Evolutionary conservation across 2,113 vertebrate species (phyloP).

Genomic region (Vicugna pacos): DNA sequence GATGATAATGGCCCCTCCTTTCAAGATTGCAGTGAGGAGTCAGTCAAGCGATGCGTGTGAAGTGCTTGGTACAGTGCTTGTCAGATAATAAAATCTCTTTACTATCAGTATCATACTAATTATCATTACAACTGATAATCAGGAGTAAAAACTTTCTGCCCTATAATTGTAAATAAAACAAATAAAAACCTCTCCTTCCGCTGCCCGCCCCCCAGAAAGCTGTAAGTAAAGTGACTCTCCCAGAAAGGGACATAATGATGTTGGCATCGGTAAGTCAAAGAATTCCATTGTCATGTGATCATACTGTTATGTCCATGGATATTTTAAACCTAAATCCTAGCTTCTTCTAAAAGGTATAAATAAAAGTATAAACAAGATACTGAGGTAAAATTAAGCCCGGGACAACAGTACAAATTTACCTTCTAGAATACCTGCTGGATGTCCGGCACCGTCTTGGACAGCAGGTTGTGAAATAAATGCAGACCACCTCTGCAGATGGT

Average conservation of each 20-base stretch:
- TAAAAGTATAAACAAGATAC: not conserved
- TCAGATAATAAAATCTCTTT: not conserved
- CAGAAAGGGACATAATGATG: not conserved
- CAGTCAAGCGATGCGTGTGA: not conserved
- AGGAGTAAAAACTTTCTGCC: not conserved
- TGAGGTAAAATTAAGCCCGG: slow-evolving; percentile 37
- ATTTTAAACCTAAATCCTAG: slow-evolving; percentile 48
- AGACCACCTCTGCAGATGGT: not conserved
- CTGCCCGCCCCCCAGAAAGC: not conserved
- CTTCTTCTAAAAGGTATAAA: not conserved
- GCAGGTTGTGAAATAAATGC: not conserved
- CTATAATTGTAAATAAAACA: not conserved
- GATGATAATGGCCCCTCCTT: not conserved
- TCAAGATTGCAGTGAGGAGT: not conserved
- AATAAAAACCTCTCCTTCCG: not conserved
- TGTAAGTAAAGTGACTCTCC: not conserved
- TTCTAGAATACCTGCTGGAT: not conserved
- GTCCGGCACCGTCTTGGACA: not conserved
- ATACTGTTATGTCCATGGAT: slow-evolving; percentile 34
- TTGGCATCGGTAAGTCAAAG: not conserved
- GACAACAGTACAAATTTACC: not conserved
- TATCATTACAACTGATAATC: not conserved
- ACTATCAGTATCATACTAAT: not conserved
- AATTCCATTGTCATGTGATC: not conserved
- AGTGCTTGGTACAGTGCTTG: not conserved